These are phyloP conservation scores for Melanostoma mellinum DNA, from an alignment of 2,888 invertebrate species.

Conservation along the genomic window DNA sequence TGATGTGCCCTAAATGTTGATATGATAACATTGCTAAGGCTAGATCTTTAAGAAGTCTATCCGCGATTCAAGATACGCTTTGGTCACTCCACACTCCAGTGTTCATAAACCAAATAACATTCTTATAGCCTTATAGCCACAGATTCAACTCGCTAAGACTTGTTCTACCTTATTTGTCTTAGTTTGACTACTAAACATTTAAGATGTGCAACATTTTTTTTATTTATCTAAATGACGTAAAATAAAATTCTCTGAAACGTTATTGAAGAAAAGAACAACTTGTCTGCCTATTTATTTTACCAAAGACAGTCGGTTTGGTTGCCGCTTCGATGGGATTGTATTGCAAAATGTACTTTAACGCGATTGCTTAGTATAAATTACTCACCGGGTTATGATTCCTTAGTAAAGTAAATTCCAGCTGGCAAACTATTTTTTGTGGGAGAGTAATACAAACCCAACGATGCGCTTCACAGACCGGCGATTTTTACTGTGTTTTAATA, in stretches of 20 bases:
- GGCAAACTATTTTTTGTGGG: constrained; percentile 7
- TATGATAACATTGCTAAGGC: not conserved
- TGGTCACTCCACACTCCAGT: constrained; percentile 35
- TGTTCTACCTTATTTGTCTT: constrained; percentile 40
- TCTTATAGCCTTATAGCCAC: constrained; percentile 39
- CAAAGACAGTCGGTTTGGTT: constrained; percentile 61
- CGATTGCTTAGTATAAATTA: too few relatives aligned
- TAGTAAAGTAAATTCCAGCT: too few relatives aligned
- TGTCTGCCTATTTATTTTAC: constrained; percentile 52
- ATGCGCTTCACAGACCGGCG: constrained; percentile 77
- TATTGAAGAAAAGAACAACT: constrained; percentile 30
- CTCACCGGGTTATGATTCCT: too few relatives aligned
- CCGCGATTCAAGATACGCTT: not conserved
- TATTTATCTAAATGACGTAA: constrained; percentile 46
- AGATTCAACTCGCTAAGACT: constrained; percentile 17
- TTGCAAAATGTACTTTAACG: too few relatives aligned
- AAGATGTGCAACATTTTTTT: constrained; percentile 26
- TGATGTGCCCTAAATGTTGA: too few relatives aligned
- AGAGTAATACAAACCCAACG: constrained; percentile 77
- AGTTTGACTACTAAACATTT: constrained; percentile 18
- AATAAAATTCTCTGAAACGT: constrained; percentile 20
- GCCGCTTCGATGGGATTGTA: constrained; percentile 71
- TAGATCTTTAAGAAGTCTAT: too few relatives aligned
- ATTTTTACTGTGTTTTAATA: constrained; percentile 77
- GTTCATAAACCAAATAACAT: constrained; percentile 39